A percentile compares a stretch with the other conserved stretches of the same genome.
phyloP scores from a whole-genome alignment of 2,113 vertebrate genomes.

The Sialia sialis region DNA sequence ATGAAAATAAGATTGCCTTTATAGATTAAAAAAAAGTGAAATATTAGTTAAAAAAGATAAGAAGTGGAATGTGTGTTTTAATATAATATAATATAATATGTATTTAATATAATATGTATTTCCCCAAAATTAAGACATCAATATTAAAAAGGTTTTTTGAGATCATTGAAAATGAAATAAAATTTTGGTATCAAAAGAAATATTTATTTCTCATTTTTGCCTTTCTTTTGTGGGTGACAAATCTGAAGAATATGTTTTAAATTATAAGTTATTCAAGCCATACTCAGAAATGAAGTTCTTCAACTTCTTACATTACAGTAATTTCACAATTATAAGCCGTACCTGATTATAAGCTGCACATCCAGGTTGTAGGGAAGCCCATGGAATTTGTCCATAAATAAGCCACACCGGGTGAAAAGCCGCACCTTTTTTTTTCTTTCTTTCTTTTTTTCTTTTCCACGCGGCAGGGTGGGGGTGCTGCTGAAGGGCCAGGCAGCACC shows the following conservation, averaged over 20 bases:
- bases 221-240: neutral
- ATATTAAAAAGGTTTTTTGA: neutral
- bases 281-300: neutral
- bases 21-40: neutral
- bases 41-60: neutral
- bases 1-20: neutral
- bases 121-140: neutral
- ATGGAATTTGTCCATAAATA: no score
- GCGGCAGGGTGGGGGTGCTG: no score
- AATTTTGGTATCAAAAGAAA: neutral
- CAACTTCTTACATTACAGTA: neutral
- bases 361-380: no score
- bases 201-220: neutral
- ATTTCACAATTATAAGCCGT: no score
- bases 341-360: no score
- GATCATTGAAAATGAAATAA: neutral
- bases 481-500: no score
- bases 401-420: no score
- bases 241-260: neutral
- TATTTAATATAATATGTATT: neutral
- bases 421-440: no score
- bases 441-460: no score
- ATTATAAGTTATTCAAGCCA: neutral
- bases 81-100: neutral
- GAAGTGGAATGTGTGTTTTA: neutral